Evolutionary conservation across 2,113 vertebrate species (phyloP).

Genomic region (Mesembrinibis cayennensis): DNA sequence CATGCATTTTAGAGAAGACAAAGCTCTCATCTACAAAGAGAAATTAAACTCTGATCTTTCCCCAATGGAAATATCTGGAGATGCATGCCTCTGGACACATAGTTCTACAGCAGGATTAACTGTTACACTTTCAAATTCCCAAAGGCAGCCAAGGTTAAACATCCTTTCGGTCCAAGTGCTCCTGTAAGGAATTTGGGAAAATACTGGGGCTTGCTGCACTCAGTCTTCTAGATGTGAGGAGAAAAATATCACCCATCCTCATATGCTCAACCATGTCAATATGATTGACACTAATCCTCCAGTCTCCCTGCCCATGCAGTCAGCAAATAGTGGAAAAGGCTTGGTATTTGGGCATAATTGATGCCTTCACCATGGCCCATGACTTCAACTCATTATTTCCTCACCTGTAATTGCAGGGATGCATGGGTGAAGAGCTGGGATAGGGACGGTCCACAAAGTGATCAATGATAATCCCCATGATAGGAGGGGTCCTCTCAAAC

Average conservation of each 20-base stretch:
- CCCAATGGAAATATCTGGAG: neutral
- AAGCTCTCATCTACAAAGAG: neutral
- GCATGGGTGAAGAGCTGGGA: slow-evolving; percentile 88
- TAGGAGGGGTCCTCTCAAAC: slow-evolving; percentile 93
- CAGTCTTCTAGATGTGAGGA: neutral
- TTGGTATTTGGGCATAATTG: slow-evolving; percentile 6
- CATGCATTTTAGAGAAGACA: neutral
- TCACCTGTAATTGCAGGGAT: slow-evolving; percentile 98
- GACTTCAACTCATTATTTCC: slow-evolving; percentile 48
- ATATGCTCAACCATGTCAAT: neutral
- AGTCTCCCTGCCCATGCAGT: neutral
- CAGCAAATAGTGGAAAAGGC: slow-evolving; percentile 2
- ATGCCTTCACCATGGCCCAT: slow-evolving; percentile 31
- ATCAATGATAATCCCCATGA: slow-evolving; percentile 99
- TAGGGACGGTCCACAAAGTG: slow-evolving; percentile 97
- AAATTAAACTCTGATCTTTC: neutral
- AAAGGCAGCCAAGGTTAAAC: neutral
- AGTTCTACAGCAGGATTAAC: neutral
- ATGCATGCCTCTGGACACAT: neutral
- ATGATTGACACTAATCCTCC: neutral
- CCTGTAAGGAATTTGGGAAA: neutral
- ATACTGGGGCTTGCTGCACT: neutral
- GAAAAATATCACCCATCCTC: neutral
- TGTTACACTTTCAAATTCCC: neutral
- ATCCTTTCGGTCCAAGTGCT: neutral